Evolutionary conservation across 2,113 vertebrate species (phyloP).

Genomic region (Circaetus gallicus): DNA sequence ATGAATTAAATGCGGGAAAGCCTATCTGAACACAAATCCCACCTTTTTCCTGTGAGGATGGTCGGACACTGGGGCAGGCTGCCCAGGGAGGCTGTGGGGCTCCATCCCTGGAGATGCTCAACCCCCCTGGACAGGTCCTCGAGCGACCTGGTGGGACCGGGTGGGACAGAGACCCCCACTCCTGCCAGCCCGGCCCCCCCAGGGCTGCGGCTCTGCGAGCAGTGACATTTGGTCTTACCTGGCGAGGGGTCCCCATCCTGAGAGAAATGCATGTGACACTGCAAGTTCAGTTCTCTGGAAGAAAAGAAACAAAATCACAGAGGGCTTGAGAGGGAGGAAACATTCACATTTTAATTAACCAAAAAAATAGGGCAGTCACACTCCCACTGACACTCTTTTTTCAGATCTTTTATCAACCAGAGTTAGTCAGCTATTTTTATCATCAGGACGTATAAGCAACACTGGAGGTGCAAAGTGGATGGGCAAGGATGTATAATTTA

Average conservation of each 20-base stretch:
- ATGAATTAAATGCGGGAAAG: rapidly evolving
- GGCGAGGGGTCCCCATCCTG: rapidly evolving
- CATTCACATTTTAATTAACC: neutral
- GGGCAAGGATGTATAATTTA: neutral
- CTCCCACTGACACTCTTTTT: slow-evolving; percentile 8
- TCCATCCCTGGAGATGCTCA: neutral
- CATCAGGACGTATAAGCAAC: neutral
- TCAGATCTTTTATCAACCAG: neutral
- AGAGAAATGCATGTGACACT: rapidly evolving
- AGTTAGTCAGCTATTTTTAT: neutral
- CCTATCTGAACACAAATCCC: rapidly evolving
- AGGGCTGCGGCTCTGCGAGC: neutral
- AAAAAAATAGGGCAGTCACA: neutral
- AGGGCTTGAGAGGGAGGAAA: neutral
- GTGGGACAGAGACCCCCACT: neutral
- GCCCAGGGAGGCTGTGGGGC: neutral
- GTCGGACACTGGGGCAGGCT: rapidly evolving
- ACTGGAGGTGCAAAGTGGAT: slow-evolving; percentile 18
- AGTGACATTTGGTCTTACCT: rapidly evolving
- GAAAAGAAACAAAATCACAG: neutral
- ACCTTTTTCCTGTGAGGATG: rapidly evolving
- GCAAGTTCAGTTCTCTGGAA: neutral
- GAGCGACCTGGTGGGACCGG: rapidly evolving
- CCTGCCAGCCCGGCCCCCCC: neutral
- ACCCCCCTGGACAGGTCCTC: rapidly evolving